phyloP scores from a whole-genome alignment of 2,888 invertebrate species.

The Oconnorella tubifera region DNA sequence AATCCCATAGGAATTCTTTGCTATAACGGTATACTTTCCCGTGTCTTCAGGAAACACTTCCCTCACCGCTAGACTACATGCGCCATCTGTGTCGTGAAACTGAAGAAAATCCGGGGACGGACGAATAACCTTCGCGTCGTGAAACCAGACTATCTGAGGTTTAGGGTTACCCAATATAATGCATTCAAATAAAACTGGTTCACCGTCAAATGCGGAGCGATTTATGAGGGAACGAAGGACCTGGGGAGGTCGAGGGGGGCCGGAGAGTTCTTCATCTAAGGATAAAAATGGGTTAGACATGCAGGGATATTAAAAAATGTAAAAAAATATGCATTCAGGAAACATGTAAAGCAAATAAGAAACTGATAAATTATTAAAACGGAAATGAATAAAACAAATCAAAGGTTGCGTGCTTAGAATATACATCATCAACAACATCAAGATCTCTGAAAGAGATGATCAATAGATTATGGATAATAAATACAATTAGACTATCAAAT shows the following conservation, averaged over 20 bases:
- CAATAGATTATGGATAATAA: no score
- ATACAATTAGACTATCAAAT: no score
- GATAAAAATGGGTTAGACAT: background rate
- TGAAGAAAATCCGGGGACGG: slow-evolving; percentile 64
- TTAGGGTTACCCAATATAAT: slow-evolving; percentile 52
- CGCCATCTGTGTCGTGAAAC: slow-evolving; percentile 47
- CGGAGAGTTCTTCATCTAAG: slow-evolving; percentile 18
- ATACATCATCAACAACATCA: no score
- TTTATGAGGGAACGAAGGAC: slow-evolving; percentile 40
- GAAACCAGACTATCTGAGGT: slow-evolving; percentile 72
- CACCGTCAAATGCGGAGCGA: slow-evolving; percentile 44
- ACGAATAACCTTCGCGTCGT: slow-evolving; percentile 67
- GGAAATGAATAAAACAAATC: no score
- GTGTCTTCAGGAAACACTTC: slow-evolving; percentile 68
- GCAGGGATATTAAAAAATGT: no score
- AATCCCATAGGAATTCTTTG: slow-evolving; percentile 69
- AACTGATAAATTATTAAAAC: no score
- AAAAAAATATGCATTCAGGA: no score
- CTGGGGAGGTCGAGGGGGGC: slow-evolving; percentile 39
- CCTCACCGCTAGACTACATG: slow-evolving; percentile 63
- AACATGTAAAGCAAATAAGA: no score
- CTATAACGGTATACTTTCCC: slow-evolving; percentile 75
- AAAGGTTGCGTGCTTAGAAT: no score
- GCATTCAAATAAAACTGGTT: slow-evolving; percentile 46
- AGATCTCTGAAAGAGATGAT: no score